Percentiles rank a stretch among this genome's conserved stretches.
These are phyloP conservation scores for Lycodopsis pacificus DNA, from an alignment of 2,797 vertebrate genomes.

Conservation along the genomic window DNA sequence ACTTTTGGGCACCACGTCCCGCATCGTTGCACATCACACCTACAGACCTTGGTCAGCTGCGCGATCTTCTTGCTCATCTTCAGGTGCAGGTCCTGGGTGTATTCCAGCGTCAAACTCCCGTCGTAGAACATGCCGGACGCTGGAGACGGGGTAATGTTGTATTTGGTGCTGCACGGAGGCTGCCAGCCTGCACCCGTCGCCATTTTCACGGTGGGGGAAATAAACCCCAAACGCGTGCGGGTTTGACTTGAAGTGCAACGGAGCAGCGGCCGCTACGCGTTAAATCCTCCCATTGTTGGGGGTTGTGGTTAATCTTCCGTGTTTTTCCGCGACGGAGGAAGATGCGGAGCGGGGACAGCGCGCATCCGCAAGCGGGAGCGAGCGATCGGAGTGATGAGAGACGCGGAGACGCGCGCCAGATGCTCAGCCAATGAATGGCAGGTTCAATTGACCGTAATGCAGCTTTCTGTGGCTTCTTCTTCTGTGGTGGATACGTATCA, in stretches of 20 bases:
- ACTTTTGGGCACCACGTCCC: background rate
- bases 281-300: slow-evolving; percentile 34
- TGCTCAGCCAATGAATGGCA: slow-evolving; percentile 45
- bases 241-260: background rate
- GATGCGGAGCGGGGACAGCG: background rate
- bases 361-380: slow-evolving; percentile 43
- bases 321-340: background rate
- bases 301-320: slow-evolving; percentile 11
- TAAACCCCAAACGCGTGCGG: slow-evolving; percentile 37
- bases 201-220: slow-evolving; percentile 62
- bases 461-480: background rate
- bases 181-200: slow-evolving; percentile 80
- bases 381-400: slow-evolving; percentile 33
- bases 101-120: slow-evolving; percentile 78
- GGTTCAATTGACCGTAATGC: slow-evolving; percentile 18
- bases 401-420: slow-evolving; percentile 66
- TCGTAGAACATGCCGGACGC: slow-evolving; percentile 77
- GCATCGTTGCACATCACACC: background rate
- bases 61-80: slow-evolving; percentile 89
- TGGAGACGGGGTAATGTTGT: slow-evolving; percentile 38
- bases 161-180: slow-evolving; percentile 69
- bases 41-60: slow-evolving; percentile 85
- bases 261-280: slow-evolving; percentile 20
- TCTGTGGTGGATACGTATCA: background rate
- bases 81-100: slow-evolving; percentile 84